Evolutionary conservation across 92 coral and sea anemone genomes (phyloP).

Genomic region (Porites divaricata): DNA sequence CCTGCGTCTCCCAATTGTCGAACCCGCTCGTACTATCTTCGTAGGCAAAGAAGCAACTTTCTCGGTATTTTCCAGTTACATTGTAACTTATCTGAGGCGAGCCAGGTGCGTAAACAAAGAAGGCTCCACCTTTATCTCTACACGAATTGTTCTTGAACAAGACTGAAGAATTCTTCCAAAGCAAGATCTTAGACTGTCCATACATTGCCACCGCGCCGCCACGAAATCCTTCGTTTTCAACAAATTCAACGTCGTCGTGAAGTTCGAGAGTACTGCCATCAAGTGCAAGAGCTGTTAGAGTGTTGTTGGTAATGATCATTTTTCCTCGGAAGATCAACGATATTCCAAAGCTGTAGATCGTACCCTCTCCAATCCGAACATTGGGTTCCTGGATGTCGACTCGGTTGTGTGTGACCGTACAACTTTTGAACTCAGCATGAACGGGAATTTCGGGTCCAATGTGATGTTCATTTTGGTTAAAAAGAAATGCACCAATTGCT

Average conservation of each 20-base stretch:
- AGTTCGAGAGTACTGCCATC: conserved; percentile 66
- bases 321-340: conserved; percentile 51
- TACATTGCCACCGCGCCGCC: conserved; percentile 81
- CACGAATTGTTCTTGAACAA: conserved; percentile 57
- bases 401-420: conserved; percentile 43
- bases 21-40: conserved; percentile 37
- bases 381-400: conserved; percentile 28
- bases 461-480: conserved; percentile 48
- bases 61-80: conserved; percentile 37
- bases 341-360: conserved; percentile 63
- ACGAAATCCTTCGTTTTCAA: conserved; percentile 53
- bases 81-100: conserved; percentile 60
- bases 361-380: conserved; percentile 62
- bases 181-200: conserved; percentile 61
- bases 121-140: conserved; percentile 61
- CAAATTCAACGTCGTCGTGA: conserved; percentile 53
- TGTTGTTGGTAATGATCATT: conserved; percentile 44
- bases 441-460: conserved; percentile 57
- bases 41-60: conserved; percentile 65
- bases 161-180: conserved; percentile 52
- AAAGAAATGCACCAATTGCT: conserved; percentile 66
- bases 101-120: conserved; percentile 61
- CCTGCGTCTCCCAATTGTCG: conserved; percentile 62
- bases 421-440: conserved; percentile 44
- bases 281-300: conserved; percentile 62